These are phyloP conservation scores for Euzophera pinguis DNA, from an alignment of 2,888 invertebrate genomes.

Conservation along the genomic window DNA sequence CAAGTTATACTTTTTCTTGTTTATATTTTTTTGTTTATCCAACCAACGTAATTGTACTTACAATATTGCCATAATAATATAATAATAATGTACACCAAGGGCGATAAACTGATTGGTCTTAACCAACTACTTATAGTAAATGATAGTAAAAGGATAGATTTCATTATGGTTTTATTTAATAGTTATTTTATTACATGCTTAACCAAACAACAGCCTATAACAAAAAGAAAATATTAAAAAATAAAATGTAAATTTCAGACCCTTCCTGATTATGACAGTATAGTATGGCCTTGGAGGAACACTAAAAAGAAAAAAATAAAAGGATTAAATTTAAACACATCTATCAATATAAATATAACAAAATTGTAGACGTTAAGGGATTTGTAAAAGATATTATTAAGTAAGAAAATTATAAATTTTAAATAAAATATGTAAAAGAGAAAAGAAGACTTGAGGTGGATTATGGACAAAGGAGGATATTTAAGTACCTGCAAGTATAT, in stretches of 20 bases:
- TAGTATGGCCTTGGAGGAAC: slow-evolving; percentile 42
- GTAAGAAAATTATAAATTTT: not conserved
- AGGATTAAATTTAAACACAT: not conserved
- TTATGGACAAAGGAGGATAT: slow-evolving; percentile 1
- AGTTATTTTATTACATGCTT: slow-evolving; percentile 15
- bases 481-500: slow-evolving; percentile 7
- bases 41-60: no score
- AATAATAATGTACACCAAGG: not conserved
- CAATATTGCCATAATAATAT: no score
- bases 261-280: slow-evolving; percentile 39
- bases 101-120: no score
- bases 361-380: no score
- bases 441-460: not conserved
- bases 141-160: no score
- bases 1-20: no score
- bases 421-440: not conserved
- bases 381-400: no score
- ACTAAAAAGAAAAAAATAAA: slow-evolving; percentile 43
- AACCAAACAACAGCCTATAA: slow-evolving; percentile 58
- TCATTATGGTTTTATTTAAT: not conserved
- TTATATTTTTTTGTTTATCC: no score
- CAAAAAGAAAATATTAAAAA: slow-evolving; percentile 62
- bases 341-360: not conserved
- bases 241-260: slow-evolving; percentile 50
- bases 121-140: no score